Conservation (phyloP, 2,888 invertebrate species). For the Pseudococcus longispinus region DNA sequence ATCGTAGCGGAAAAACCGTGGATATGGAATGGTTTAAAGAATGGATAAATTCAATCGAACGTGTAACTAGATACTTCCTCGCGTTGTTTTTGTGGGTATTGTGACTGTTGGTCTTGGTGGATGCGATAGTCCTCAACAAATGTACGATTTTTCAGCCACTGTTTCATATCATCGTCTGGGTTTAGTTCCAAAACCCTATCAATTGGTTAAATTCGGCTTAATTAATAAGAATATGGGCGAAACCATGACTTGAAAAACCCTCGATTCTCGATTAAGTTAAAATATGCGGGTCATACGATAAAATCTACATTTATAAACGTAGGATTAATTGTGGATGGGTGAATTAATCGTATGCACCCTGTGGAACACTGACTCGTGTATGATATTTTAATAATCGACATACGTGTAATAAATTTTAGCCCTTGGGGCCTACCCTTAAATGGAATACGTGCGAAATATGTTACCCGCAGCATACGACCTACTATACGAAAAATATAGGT, state of each 20-base stretch:
- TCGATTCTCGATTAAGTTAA: background rate
- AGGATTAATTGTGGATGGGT: background rate
- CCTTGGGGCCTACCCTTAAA: background rate
- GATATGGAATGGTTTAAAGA: background rate
- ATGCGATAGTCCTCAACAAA: too few relatives aligned
- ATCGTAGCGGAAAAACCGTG: background rate
- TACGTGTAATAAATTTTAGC: background rate
- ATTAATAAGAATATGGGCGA: slow-evolving; percentile 7
- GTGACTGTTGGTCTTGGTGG: background rate
- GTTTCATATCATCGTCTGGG: too few relatives aligned
- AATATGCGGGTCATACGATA: background rate
- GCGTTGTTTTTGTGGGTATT: background rate
- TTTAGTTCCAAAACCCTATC: background rate
- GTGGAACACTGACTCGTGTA: background rate
- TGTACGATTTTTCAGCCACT: too few relatives aligned
- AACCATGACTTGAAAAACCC: background rate
- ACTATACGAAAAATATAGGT: background rate
- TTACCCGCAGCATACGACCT: background rate
- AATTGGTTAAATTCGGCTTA: background rate
- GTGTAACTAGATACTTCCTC: slow-evolving; percentile 23
- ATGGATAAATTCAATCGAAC: slow-evolving; percentile 13
- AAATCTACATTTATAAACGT: background rate
- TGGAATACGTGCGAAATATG: background rate
- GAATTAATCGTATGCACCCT: slow-evolving; percentile 11
- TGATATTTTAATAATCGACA: background rate